Conservation (phyloP, 2,797 vertebrate species). For the Melanotaenia maccullochi region DNA sequence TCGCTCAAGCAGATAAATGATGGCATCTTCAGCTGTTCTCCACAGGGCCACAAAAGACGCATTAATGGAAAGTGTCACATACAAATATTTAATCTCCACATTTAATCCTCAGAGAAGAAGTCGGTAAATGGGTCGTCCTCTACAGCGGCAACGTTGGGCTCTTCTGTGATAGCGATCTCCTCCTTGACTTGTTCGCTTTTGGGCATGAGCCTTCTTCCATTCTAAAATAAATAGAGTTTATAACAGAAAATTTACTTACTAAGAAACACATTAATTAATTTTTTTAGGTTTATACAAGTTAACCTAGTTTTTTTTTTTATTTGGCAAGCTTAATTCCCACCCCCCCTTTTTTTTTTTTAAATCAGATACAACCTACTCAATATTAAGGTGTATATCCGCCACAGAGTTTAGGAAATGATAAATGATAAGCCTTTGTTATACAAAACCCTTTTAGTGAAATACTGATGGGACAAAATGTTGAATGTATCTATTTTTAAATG, state of each 20-base stretch:
- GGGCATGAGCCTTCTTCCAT: constrained; percentile 69
- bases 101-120: constrained; percentile 71
- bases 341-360: too few relatives aligned
- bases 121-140: constrained; percentile 79
- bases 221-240: constrained; percentile 49
- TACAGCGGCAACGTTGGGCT: constrained; percentile 25
- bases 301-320: too few relatives aligned
- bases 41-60: too few relatives aligned
- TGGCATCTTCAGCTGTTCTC: too few relatives aligned
- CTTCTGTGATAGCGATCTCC: constrained; percentile 57
- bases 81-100: neutral
- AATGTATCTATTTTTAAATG: neutral
- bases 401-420: too few relatives aligned
- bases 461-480: neutral
- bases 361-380: too few relatives aligned
- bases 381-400: too few relatives aligned
- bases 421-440: too few relatives aligned
- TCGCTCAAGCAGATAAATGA: too few relatives aligned
- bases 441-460: neutral
- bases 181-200: constrained; percentile 70
- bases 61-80: neutral
- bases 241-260: neutral
- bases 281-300: too few relatives aligned
- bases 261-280: neutral
- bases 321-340: too few relatives aligned